Conservation (phyloP, 2,797 vertebrate genomes). For the Labeo calbasu region DNA sequence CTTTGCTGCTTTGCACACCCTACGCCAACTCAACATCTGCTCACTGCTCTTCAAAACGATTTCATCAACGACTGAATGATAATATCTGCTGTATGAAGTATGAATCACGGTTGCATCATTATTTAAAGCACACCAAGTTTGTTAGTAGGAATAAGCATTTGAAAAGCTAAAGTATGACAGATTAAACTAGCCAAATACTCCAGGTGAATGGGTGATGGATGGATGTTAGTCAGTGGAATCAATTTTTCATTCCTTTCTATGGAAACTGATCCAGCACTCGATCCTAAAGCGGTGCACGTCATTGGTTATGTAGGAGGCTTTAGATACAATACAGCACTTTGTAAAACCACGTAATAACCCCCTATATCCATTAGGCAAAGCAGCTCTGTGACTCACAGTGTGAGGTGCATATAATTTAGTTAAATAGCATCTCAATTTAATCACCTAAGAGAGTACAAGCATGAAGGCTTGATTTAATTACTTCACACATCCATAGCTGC, state of each 20-base stretch:
- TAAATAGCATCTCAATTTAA: constrained; percentile 44
- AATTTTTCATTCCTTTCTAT: background rate
- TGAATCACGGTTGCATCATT: background rate
- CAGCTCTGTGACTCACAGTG: constrained; percentile 17
- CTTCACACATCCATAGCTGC: constrained; percentile 20
- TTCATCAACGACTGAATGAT: constrained; percentile 26
- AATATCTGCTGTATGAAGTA: constrained; percentile 11
- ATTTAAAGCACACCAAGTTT: constrained; percentile 1
- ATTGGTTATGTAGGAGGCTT: background rate
- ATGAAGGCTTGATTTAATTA: constrained; percentile 46
- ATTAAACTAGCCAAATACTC: background rate
- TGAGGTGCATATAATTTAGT: constrained; percentile 38
- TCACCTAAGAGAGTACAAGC: constrained; percentile 31
- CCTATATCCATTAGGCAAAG: constrained; percentile 34
- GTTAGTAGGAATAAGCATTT: background rate
- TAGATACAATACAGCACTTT: constrained; percentile 2
- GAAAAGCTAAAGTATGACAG: background rate
- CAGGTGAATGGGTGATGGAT: background rate
- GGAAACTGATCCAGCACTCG: background rate
- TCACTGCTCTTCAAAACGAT: background rate
- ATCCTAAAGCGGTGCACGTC: background rate
- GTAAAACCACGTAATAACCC: constrained; percentile 12
- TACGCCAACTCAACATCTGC: constrained; percentile 28
- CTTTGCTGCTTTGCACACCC: background rate
- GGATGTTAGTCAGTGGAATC: background rate